A percentile compares a stretch with the other conserved stretches of the same genome.
Conservation (phyloP, 2,113 vertebrate species). For the crab-eating macaque (Macaca fascicularis) region T2T-MFA8v1.1 NC_088378.1:138744001-138744500, state of each 20-base stretch:
- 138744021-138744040: too few species aligned
- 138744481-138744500: too few species aligned
- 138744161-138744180: background rate
- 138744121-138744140: background rate
- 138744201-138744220: background rate
- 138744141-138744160: background rate
- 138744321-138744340: background rate
- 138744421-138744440: background rate
- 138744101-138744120: background rate
- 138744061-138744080: background rate
- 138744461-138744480: too few species aligned
- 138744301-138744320: background rate
- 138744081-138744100: background rate
- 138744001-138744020: background rate
- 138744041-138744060: background rate
- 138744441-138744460: too few species aligned
- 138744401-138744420: background rate
- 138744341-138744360: accelerated
- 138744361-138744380: background rate
- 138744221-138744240: background rate
- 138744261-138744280: background rate
- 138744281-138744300: background rate
- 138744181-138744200: background rate
- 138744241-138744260: background rate
- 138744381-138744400: background rate